A percentile compares a stretch with the other conserved stretches of the same genome.
These are phyloP conservation scores for Colossoma macropomum DNA, from an alignment of 2,113 vertebrate species.

Conservation along the genomic window DNA sequence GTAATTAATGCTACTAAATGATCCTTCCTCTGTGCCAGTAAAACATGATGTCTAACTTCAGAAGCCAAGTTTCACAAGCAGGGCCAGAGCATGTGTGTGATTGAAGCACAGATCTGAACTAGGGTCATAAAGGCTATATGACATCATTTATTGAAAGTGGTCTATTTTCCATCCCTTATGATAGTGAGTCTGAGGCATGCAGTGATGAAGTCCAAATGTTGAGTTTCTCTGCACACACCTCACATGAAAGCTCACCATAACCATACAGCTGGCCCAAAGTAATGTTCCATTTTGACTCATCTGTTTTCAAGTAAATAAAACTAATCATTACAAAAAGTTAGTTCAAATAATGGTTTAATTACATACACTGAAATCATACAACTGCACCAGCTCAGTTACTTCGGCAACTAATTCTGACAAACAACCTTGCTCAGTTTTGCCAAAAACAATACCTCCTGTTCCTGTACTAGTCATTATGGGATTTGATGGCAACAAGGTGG, in stretches of 20 bases:
- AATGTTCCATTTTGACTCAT: neutral
- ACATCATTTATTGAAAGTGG: slow-evolving; percentile 39
- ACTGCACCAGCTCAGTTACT: neutral
- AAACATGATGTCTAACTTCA: neutral
- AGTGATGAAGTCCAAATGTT: slow-evolving; percentile 44
- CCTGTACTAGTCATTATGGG: neutral
- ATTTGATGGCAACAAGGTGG: neutral
- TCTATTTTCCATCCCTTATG: slow-evolving; percentile 11
- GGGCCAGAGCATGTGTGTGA: neutral
- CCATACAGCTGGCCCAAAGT: neutral
- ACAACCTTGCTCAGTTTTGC: neutral
- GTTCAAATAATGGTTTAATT: slow-evolving; percentile 54
- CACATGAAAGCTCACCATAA: neutral
- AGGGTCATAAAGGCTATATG: slow-evolving; percentile 4
- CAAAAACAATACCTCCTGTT: neutral
- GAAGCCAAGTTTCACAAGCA: neutral
- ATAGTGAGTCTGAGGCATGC: slow-evolving; percentile 21
- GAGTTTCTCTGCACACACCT: neutral
- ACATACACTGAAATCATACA: slow-evolving; percentile 29
- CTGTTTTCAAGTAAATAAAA: slow-evolving; percentile 1
- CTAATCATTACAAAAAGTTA: neutral
- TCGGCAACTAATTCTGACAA: neutral
- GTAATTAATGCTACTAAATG: neutral
- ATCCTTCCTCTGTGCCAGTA: neutral
- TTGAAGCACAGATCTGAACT: slow-evolving; percentile 5